These are phyloP conservation scores for Macaca fascicularis DNA, from an alignment of 2,113 vertebrate species.

Conservation along the genomic window DNA sequence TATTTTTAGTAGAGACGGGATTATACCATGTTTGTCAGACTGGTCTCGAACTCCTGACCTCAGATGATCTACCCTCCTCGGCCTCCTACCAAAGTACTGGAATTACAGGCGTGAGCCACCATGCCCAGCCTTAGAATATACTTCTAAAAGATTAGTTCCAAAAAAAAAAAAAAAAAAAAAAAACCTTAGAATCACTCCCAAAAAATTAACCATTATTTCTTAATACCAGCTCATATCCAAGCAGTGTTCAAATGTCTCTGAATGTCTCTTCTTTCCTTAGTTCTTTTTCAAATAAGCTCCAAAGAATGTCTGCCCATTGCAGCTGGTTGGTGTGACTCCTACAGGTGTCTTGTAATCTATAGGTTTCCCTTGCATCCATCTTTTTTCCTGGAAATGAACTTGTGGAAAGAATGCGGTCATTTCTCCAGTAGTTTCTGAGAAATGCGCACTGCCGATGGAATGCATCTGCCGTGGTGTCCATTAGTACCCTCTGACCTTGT, in stretches of 20 bases:
- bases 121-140: too few species aligned
- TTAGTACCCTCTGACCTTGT: background rate
- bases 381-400: background rate
- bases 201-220: background rate
- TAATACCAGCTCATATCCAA: background rate
- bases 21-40: too few species aligned
- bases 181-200: background rate
- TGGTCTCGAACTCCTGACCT: too few species aligned
- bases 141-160: too few species aligned
- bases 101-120: too few species aligned
- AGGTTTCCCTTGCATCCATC: too few species aligned
- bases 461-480: background rate
- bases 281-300: background rate
- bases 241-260: background rate
- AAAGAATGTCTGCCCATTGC: background rate
- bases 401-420: background rate
- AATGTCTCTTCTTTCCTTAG: background rate
- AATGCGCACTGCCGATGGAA: too few species aligned
- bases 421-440: background rate
- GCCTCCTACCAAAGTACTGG: too few species aligned
- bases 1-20: too few species aligned
- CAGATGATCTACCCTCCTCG: too few species aligned
- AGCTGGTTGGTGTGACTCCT: background rate
- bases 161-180: too few species aligned
- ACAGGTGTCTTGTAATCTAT: background rate